Conservation (phyloP, 2,888 invertebrate genomes). For the Dryobotodes eremita region DNA sequence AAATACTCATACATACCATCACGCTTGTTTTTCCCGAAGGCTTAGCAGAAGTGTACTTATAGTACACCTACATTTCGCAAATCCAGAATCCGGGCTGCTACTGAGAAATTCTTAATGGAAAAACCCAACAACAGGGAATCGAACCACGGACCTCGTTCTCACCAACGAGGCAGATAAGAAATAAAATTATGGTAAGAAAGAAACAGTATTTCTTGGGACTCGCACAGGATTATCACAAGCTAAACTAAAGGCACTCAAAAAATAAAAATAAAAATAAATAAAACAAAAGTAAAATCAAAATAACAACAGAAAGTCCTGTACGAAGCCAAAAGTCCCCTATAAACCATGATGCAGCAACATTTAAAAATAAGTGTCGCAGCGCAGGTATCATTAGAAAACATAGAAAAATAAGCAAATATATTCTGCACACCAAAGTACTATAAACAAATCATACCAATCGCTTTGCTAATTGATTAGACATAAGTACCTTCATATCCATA, state of each 20-base stretch:
- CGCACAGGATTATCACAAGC: too few species aligned
- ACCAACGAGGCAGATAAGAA: background rate
- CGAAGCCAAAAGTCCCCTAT: too few species aligned
- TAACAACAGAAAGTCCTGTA: too few species aligned
- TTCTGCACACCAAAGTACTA: background rate
- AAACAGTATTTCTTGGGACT: too few species aligned
- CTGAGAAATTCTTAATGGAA: background rate
- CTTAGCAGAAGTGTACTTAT: background rate
- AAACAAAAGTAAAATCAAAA: too few species aligned
- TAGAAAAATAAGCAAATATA: background rate
- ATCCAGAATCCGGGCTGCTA: background rate
- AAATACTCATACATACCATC: too few species aligned
- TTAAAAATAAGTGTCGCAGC: too few species aligned
- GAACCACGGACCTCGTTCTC: background rate
- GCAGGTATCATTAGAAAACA: background rate
- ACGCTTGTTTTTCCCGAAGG: background rate
- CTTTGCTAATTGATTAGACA: slow-evolving; percentile 21
- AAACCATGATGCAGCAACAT: too few species aligned
- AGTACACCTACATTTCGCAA: background rate
- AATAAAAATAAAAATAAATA: too few species aligned
- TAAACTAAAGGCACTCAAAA: too few species aligned
- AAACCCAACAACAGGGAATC: background rate
- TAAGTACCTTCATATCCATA: slow-evolving; percentile 4
- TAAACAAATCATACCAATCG: background rate
- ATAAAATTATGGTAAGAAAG: background rate